Percentiles rank a stretch among this genome's conserved stretches.
Evolutionary conservation across 2,797 vertebrate genomes (phyloP).

Genomic region (Brachymystax lenok): DNA sequence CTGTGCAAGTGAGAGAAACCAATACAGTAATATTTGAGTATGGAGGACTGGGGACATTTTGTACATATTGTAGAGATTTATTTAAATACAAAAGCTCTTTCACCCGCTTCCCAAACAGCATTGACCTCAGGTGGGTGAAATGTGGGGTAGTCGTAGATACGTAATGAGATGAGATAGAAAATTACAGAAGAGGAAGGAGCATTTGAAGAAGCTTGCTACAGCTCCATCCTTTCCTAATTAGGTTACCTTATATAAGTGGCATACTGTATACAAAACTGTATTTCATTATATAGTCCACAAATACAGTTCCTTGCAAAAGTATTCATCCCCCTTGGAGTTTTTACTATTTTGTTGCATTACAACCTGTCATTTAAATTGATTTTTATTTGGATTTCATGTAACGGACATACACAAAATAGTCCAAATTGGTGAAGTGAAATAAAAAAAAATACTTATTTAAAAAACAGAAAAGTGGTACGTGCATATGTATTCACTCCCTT

Average conservation of each 20-base stretch:
- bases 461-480: too few species aligned
- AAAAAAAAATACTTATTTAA: too few species aligned
- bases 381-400: too few species aligned
- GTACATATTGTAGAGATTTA: slow-evolving; percentile 69
- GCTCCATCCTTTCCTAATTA: slow-evolving; percentile 36
- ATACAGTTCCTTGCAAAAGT: too few species aligned
- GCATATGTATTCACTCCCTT: too few species aligned
- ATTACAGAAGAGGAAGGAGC: slow-evolving; percentile 24
- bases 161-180: slow-evolving; percentile 30
- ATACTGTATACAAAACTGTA: slow-evolving; percentile 37
- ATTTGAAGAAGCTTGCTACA: slow-evolving; percentile 53
- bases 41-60: slow-evolving; percentile 59
- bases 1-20: slow-evolving; percentile 76
- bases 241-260: slow-evolving; percentile 14
- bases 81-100: slow-evolving; percentile 56
- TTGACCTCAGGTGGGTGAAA: slow-evolving; percentile 50
- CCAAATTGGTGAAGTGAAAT: too few species aligned
- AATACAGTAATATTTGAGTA: slow-evolving; percentile 64
- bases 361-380: too few species aligned
- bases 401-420: too few species aligned
- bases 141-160: slow-evolving; percentile 35
- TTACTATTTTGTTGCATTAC: too few species aligned
- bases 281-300: background rate
- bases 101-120: slow-evolving; percentile 54
- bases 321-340: too few species aligned